Base-by-base conservation (phyloP, 2,113 vertebrate genomes). In the Dolichallabes microphthalmus region DNA sequence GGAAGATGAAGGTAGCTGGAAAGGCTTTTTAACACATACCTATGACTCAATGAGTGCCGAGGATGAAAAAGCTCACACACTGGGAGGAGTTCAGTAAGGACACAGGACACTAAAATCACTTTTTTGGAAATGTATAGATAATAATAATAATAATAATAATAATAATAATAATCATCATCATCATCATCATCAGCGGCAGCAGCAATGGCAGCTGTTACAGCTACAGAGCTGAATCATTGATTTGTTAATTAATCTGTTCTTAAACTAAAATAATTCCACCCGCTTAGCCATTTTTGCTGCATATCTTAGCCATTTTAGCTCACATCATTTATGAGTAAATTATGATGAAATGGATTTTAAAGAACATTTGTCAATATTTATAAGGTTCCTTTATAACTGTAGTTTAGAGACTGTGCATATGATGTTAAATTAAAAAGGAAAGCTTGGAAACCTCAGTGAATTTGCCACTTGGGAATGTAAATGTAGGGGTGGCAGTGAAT, bases 1-100 rank as follows among this genome's bases (percentile, higher is more conserved):
- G 82, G 86, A 88, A 89, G 84, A 88, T 87, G 88, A 89, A 88
- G 87, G 89, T 91, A 92, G 93, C 93, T 92, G 92, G 88, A 88
- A 92, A 92, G 86, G 91, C 86, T 89, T 94, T 95, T 94, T 94
- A 94, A 94, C 93, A 83, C 90, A 85, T 88, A 87, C 90, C 90
- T 93, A 92, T 95, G 94, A 94, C 90, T 95, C 94, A 94, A 88
- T 86, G 84, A 84, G 86, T 39, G 85, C 85, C 87, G 91, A 92
- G 93, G 88, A 92, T 86, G 85, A 86, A 87, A 91, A 92, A 91
- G 90, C 93, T 94, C 90, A 91, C 90, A 92, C 89, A 85, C 87
- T 93, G 93, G 95, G 94, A 94, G 93, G 93, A 92, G 93, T 94
- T 94, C 90, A 87, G 53, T 85, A 73, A 78, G 88, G 90, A 88